Base-by-base conservation (phyloP, 2,888 invertebrate species). In the Lasioglossum pauxillum region DNA sequence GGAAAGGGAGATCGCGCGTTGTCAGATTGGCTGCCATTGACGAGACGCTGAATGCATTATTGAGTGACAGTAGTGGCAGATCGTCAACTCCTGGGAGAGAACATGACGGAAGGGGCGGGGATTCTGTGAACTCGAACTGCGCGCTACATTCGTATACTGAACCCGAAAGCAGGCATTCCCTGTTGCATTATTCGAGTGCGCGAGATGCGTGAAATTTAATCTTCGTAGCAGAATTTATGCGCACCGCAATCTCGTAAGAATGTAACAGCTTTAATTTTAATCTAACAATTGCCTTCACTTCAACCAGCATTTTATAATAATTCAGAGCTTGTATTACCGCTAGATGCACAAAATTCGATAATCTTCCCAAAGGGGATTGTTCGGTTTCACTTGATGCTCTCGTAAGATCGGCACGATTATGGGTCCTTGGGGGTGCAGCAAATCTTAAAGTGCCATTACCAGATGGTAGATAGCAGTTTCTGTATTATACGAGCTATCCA, bases 31-130 rank as follows among this genome's bases (percentile, higher is more conserved):
- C 81, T 89, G 85, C 78, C 85, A 76, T 86, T 90, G 90, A 92
- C 88, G 87, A 86, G 86, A 90, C 89, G 85, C 41, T 87, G 90
- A 91, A 91, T 89, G 92, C 91, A 92, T 91, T 91, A 92, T 92
- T 87, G 88, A 91, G 88, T 86, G 87, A 91, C 89, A 80, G 72
- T 73, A 57, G 23, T 71, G 86, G 71, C 85, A 69, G 83, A 88
- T 84, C 80, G 86, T 80, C 81, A 77, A 82, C 72, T 75, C 77
- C 12, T 60, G 57, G 49, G 67, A 86, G 79, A 77, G 79, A 86
- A 79, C 74, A 82, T 73, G 60, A 12, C 27, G 23, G 23, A 35
- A 16, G 27, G 49, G 60, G 38, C 27, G 80, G 60, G 27, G 75
- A 19, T 74, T 72, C 74, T 41, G 44, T 8, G 53, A 64, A 49